phyloP scores from a whole-genome alignment of 2,888 invertebrate species.

The Cheilosia vernalis region DNA sequence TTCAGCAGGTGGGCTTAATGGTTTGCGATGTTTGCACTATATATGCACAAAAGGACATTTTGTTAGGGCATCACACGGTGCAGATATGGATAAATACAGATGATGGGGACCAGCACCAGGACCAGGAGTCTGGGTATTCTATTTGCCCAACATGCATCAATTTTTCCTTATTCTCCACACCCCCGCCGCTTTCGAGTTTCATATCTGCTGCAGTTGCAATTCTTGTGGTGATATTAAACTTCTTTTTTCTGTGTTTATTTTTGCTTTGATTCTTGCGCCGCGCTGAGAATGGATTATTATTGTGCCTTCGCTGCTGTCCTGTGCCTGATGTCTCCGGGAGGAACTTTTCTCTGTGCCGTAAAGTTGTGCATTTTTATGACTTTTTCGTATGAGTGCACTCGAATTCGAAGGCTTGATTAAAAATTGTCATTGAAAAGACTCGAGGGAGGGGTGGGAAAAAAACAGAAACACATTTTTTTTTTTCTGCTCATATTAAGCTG shows the following conservation, averaged over 20 bases:
- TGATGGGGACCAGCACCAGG: neutral
- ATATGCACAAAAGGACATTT: conserved; percentile 43
- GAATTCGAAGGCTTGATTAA: conserved; percentile 74
- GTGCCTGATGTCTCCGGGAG: neutral
- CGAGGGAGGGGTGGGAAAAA: neutral
- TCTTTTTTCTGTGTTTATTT: conserved; percentile 40
- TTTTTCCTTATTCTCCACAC: conserved; percentile 6
- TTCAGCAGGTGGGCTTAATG: conserved; percentile 63
- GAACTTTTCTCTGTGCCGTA: conserved; percentile 40
- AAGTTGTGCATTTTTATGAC: conserved; percentile 74
- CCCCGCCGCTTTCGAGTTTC: conserved; percentile 5
- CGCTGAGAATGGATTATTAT: conserved; percentile 59
- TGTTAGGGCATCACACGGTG: conserved; percentile 23
- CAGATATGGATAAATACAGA: neutral
- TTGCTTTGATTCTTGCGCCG: conserved; percentile 59
- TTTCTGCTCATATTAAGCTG: conserved; percentile 25
- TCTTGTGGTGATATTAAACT: conserved; percentile 68
- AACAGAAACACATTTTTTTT: neutral
- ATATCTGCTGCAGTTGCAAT: conserved; percentile 60
- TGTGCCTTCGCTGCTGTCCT: conserved; percentile 24
- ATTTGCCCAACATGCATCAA: conserved; percentile 65
- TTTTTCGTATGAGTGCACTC: conserved; percentile 73
- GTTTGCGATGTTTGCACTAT: conserved; percentile 61
- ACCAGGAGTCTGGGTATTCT: conserved; percentile 14
- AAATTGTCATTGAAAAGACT: conserved; percentile 68